phyloP scores from a whole-genome alignment of 2,113 vertebrate genomes.

The Stigmatopora argus region DNA sequence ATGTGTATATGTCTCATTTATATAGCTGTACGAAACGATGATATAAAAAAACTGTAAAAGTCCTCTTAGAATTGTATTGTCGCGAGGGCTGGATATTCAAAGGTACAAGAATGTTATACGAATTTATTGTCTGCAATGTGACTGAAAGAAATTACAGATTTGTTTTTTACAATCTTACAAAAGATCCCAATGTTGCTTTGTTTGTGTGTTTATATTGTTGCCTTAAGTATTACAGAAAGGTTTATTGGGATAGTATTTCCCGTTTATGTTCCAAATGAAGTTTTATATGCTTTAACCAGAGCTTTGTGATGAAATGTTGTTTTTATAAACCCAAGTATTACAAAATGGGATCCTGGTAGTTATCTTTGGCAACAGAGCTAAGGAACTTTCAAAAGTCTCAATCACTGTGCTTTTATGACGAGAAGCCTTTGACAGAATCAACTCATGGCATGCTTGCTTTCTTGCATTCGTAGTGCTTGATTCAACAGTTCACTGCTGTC shows the following conservation, averaged over 20 bases:
- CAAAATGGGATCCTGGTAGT: slow-evolving; percentile 32
- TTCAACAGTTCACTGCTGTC: slow-evolving; percentile 24
- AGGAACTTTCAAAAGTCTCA: slow-evolving; percentile 41
- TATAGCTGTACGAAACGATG: not conserved
- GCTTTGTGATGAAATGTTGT: slow-evolving; percentile 32
- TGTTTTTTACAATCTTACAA: slow-evolving; percentile 46
- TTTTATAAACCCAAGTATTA: slow-evolving; percentile 56
- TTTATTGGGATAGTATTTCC: slow-evolving; percentile 41
- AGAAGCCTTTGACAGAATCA: slow-evolving; percentile 36
- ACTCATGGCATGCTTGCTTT: slow-evolving; percentile 33
- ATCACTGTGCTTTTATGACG: slow-evolving; percentile 70
- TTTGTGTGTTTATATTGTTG: slow-evolving; percentile 56
- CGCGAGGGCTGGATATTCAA: slow-evolving; percentile 36
- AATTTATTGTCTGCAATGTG: slow-evolving; percentile 31
- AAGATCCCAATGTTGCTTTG: slow-evolving; percentile 25
- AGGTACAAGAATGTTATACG: slow-evolving; percentile 19
- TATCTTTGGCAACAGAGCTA: slow-evolving; percentile 39
- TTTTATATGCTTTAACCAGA: slow-evolving; percentile 59
- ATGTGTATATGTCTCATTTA: slow-evolving; percentile 35
- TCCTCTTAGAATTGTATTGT: slow-evolving; percentile 34
- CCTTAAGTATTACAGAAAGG: slow-evolving; percentile 60
- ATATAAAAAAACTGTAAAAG: slow-evolving; percentile 39
- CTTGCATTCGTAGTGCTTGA: slow-evolving; percentile 41
- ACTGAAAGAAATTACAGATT: slow-evolving; percentile 28
- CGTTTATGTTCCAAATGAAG: slow-evolving; percentile 53